Conservation (phyloP, 2,888 invertebrate species). For the Cloeon dipterum region DNA sequence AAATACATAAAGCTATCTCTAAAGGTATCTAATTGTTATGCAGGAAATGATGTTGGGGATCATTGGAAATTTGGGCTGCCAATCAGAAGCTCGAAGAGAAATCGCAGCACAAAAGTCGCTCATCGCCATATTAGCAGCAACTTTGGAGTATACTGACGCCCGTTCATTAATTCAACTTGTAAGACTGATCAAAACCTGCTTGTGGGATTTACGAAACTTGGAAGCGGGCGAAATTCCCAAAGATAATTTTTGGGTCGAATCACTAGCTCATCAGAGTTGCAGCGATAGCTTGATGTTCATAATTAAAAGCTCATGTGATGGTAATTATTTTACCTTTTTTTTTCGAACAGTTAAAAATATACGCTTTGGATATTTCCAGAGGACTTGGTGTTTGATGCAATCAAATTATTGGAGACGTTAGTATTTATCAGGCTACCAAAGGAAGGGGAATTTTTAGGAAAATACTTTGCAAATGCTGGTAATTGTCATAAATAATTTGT, state of each 20-base stretch:
- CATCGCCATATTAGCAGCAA: conserved; percentile 27
- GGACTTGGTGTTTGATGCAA: neutral
- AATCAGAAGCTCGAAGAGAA: conserved; percentile 29
- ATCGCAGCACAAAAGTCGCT: conserved; percentile 31
- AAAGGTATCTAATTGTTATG: conserved; percentile 10
- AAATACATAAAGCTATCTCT: neutral
- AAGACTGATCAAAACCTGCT: conserved; percentile 27
- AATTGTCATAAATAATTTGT: neutral
- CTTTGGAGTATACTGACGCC: conserved; percentile 38
- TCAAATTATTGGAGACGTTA: neutral
- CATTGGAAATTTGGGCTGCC: conserved; percentile 60
- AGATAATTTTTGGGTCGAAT: neutral
- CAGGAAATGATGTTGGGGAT: conserved; percentile 67
- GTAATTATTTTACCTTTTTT: too few relatives aligned
- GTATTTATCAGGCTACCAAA: neutral
- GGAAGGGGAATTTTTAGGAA: neutral
- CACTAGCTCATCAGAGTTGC: neutral
- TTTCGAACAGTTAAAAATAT: too few relatives aligned
- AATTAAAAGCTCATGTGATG: neutral
- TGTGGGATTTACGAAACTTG: conserved; percentile 16
- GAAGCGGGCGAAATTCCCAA: conserved; percentile 2
- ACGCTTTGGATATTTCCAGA: neutral
- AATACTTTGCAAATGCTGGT: neutral
- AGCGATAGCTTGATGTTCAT: neutral
- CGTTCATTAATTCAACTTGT: conserved; percentile 49